phyloP scores from a whole-genome alignment of 2,113 vertebrate species.

The Theristicus caerulescens region DNA sequence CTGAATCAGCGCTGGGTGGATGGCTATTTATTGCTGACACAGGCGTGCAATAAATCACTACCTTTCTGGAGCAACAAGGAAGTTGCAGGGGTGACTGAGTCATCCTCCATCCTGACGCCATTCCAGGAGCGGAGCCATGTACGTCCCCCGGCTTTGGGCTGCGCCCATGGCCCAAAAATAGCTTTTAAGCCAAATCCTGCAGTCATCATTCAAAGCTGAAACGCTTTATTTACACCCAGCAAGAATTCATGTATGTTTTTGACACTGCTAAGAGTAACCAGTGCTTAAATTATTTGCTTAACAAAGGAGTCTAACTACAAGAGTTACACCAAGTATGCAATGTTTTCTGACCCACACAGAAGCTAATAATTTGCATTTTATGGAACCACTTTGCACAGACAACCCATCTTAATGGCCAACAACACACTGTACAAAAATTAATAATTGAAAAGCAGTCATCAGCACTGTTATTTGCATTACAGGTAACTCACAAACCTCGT shows the following conservation, averaged over 20 bases:
- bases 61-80: not conserved
- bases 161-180: not conserved
- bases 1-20: slow-evolving; percentile 6
- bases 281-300: slow-evolving; percentile 27
- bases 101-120: slow-evolving; percentile 25
- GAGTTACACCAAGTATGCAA: not conserved
- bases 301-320: slow-evolving; percentile 4
- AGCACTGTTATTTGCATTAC: not conserved
- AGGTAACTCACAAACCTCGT: slow-evolving; percentile 15
- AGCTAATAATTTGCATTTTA: slow-evolving; percentile 39
- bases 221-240: slow-evolving; percentile 12
- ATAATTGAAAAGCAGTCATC: slow-evolving; percentile 14
- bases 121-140: not conserved
- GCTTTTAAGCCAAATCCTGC: slow-evolving; percentile 20
- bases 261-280: not conserved
- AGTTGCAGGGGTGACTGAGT: slow-evolving; percentile 23
- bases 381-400: not conserved
- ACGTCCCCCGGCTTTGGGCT: not conserved
- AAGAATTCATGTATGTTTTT: not conserved
- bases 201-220: not conserved
- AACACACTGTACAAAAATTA: not conserved
- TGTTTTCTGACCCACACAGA: slow-evolving; percentile 52
- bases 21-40: slow-evolving; percentile 9
- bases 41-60: not conserved
- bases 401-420: not conserved